A percentile compares a stretch with the other conserved stretches of the same genome.
Conservation (phyloP, 1,140 invertebrate species). For the Drosophila arawakana region DNA sequence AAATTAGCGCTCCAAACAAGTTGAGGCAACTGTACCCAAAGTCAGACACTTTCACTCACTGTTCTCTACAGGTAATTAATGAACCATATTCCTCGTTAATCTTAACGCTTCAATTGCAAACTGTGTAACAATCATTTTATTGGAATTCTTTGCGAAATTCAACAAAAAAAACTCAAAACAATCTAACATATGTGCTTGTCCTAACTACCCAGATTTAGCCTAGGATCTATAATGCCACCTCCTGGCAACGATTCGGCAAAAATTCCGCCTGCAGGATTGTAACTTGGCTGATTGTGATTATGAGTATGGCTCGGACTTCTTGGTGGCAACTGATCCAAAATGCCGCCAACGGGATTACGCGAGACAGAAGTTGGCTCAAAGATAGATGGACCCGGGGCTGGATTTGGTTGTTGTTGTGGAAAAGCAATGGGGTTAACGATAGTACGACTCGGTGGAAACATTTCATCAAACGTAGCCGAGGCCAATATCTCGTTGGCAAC, state of each 20-base stretch:
- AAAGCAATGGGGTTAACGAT: conserved; percentile 59
- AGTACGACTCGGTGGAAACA: conserved; percentile 75
- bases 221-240: conserved; percentile 51
- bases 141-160: conserved; percentile 1
- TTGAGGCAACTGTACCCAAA: conserved; percentile 39
- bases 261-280: conserved; percentile 43
- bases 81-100: background rate
- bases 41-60: conserved; percentile 1
- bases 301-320: conserved; percentile 21
- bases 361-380: conserved; percentile 49
- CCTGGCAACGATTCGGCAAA: conserved; percentile 32
- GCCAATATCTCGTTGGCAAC: conserved; percentile 87
- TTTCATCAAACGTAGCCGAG: conserved; percentile 84
- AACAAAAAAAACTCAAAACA: conserved; percentile 8
- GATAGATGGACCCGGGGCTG: conserved; percentile 48
- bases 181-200: background rate
- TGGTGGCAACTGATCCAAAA: conserved; percentile 54
- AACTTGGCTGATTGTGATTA: conserved; percentile 10
- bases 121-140: conserved; percentile 9
- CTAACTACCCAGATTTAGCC: conserved; percentile 39
- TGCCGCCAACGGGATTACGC: conserved; percentile 52
- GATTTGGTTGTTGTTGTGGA: conserved; percentile 9
- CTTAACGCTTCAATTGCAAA: background rate
- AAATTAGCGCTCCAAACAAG: conserved; percentile 53
- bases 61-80: conserved; percentile 9